Base-by-base conservation (phyloP, 2,797 vertebrate genomes). In the Champsocephalus esox region DNA sequence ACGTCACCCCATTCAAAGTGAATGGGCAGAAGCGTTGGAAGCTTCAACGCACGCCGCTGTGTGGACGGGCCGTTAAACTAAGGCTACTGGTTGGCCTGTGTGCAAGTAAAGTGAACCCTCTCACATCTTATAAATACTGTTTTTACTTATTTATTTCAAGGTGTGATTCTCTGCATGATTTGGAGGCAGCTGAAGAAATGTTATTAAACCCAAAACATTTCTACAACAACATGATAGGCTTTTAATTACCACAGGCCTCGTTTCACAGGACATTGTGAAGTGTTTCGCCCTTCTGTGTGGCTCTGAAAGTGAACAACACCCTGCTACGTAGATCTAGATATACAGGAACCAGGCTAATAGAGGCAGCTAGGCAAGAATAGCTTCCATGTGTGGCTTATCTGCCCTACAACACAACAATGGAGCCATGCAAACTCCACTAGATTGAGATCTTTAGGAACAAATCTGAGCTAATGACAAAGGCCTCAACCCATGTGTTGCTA, bases 331-430 rank as follows among this genome's bases (percentile, higher is more conserved):
- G n/a, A 86, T 80, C 69, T 43, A 50, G 77, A 77, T 68, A 56
- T 2, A 38, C 41, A 70, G 66, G 61, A 77, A 69, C 68, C 48
- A 52, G 57, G 59, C 62, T 56, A 19, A 62, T 62, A 13, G 51
- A 24, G 57, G 34, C 38, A 67, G 76, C 84, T 73, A 75, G 24
- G 62, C 64, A 75, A 45, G 71, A 89, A 89, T 74, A 9, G 68
- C 70, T 80, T 88, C 89, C 87, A 88, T 77, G 66, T 92, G 87
- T 74, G 64, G 46, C 77, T 88, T 89, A 86, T 92, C 88, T 74
- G 75, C 8, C 0, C 45, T 12, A 28, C 50, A 64, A 58, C 48
- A 48, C 71, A 77, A 87, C 81, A 88, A 80, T 12, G 51, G 70
- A 83, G 80, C 64, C 70, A 46, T 54, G 57, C 74, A 73, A 84